A percentile compares a stretch with the other conserved stretches of the same genome.
Evolutionary conservation across 2,113 vertebrate genomes (phyloP).

Genomic region (Scophthalmus maximus): DNA sequence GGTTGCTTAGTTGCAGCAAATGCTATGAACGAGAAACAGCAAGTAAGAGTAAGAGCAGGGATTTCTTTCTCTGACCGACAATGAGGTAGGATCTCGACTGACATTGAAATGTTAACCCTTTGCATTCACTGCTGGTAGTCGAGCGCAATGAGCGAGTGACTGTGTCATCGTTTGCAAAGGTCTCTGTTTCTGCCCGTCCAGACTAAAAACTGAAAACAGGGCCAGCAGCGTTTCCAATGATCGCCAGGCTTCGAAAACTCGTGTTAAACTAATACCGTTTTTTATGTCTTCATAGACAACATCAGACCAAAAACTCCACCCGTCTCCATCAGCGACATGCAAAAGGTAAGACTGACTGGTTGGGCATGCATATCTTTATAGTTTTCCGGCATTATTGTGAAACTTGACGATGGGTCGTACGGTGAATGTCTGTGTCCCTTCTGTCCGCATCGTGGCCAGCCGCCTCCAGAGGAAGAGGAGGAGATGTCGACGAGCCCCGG

Average conservation of each 20-base stretch:
- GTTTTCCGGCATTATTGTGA: not conserved
- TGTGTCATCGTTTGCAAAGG: not conserved
- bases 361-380: rapidly evolving
- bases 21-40: too few species aligned
- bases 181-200: not conserved
- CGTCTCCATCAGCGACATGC: slow-evolving; percentile 86
- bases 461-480: slow-evolving; percentile 86
- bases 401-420: rapidly evolving
- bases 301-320: slow-evolving; percentile 93
- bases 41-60: too few species aligned
- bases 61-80: too few species aligned
- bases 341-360: slow-evolving; percentile 73
- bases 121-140: too few species aligned
- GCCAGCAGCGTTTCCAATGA: not conserved
- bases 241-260: too few species aligned
- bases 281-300: slow-evolving; percentile 79
- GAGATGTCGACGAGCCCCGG: slow-evolving; percentile 96
- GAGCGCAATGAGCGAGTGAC: not conserved
- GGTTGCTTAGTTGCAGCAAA: too few species aligned
- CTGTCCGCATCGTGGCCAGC: slow-evolving; percentile 23
- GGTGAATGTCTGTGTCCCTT: not conserved
- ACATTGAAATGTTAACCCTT: too few species aligned
- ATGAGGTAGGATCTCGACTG: too few species aligned
- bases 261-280: not conserved
- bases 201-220: not conserved